Evolutionary conservation across 2,888 invertebrate genomes (phyloP), one percentile per base, ranked within the genome.

Genomic region (Unio pictorum): DNA sequence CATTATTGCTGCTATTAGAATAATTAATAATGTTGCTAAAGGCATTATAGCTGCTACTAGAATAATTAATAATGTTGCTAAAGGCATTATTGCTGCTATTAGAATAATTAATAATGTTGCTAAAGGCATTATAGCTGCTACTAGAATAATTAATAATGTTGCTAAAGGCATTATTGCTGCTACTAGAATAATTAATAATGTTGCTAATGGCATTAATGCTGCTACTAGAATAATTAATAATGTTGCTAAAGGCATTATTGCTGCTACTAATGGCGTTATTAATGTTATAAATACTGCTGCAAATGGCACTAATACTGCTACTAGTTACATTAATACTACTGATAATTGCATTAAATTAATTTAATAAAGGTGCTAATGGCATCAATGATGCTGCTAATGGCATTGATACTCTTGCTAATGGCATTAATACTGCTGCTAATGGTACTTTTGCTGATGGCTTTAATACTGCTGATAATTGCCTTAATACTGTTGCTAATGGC

Each of bases 341-440:
- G 8, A 55, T 54, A 7, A 34, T 34, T 1, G 1, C n/a, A 54
- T 3, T 64, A 55, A 55, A 23, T 23, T 23, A 23, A 23, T 23
- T 54, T 64, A 55, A 55, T 55, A 34, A 0, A n/a, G 54, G 0
- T 64, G 7, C 55, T n/a, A 55, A 34, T 64, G 23, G 23, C 23
- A 23, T 23, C 0, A 23, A 23, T 23, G 23, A 55, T 54, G 18
- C 64, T 55, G 0, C 64, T 20, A 11, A 30, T 55, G 8, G 34
- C 26, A 54, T 54, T 55, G 18, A 30, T 64, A 54, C 1, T 54
- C 18, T 1, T 64, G 54, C 55, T 64, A n/a, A 30, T 64, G 54
- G 8, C 45, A 55, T 18, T 64, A 54, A 30, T 54, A 64, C 55
- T 64, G 55, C 54, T 64, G 55, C 64, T 64, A 55, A 23, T 23